These are phyloP conservation scores for Cyanoramphus novaezelandiae DNA, from an alignment of 2,113 vertebrate genomes.

Conservation along the genomic window DNA sequence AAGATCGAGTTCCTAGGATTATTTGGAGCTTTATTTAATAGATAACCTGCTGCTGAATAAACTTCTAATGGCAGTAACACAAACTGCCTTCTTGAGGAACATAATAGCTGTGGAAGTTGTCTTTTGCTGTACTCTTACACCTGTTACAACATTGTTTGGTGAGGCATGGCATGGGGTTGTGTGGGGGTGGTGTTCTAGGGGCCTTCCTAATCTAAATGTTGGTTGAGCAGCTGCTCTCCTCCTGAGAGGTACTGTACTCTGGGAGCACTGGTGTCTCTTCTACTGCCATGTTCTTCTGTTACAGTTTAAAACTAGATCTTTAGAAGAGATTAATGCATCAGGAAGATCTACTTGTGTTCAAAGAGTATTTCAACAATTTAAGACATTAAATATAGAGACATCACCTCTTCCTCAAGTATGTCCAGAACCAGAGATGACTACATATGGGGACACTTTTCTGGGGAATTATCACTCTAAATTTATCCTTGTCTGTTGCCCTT, in stretches of 20 bases:
- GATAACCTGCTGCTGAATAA: not conserved
- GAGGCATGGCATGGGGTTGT: not conserved
- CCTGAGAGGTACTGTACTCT: not conserved
- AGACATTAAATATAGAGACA: not conserved
- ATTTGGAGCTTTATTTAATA: not conserved
- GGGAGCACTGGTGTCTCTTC: not conserved
- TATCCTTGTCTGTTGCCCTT: not conserved
- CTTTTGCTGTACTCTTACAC: not conserved
- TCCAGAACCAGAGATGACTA: not conserved
- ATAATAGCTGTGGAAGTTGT: not conserved
- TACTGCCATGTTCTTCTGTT: not conserved
- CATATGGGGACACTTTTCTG: not conserved
- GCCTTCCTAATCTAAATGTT: not conserved
- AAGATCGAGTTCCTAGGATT: not conserved
- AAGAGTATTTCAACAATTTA: not conserved
- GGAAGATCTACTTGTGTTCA: not conserved
- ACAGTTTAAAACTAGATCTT: not conserved
- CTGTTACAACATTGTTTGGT: not conserved
- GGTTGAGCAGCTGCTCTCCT: not conserved
- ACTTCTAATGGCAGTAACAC: not conserved
- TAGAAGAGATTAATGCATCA: not conserved
- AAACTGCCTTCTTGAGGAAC: not conserved
- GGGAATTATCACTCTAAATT: not conserved
- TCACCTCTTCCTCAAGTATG: not conserved
- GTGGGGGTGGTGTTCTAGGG: not conserved